Percentiles rank a stretch among this genome's conserved stretches.
These are phyloP conservation scores for Aselliscus stoliczkanus DNA, from an alignment of 2,797 vertebrate species.

Conservation along the genomic window DNA sequence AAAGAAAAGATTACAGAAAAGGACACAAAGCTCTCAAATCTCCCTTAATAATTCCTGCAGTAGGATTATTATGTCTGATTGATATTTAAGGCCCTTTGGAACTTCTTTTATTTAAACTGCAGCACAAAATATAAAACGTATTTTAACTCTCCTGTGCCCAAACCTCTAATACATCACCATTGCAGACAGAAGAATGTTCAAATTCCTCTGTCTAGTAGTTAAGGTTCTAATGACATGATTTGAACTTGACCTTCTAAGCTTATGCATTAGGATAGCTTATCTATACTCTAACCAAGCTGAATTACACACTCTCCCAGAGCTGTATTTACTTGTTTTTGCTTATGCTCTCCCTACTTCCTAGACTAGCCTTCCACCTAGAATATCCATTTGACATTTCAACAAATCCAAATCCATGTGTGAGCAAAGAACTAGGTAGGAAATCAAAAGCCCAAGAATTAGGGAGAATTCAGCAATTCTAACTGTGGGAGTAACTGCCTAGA, in stretches of 20 bases:
- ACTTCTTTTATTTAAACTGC: neutral
- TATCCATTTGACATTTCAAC: neutral
- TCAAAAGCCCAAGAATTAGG: neutral
- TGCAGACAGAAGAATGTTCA: neutral
- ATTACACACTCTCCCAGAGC: neutral
- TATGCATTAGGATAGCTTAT: neutral
- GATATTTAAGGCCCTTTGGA: neutral
- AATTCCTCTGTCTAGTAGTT: neutral
- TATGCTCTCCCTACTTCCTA: neutral
- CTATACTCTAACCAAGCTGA: neutral
- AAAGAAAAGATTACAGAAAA: neutral
- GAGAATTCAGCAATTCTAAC: neutral
- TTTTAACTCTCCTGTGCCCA: neutral
- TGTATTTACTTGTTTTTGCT: neutral
- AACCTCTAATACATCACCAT: neutral
- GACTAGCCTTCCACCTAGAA: neutral
- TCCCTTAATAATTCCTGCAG: neutral
- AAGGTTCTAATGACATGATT: neutral
- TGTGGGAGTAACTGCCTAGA: neutral
- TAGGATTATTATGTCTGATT: neutral
- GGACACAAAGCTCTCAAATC: neutral
- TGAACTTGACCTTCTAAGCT: neutral
- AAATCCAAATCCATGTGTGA: neutral
- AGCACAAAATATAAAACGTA: neutral
- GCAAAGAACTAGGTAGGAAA: neutral